Percentiles rank a stretch among this genome's conserved stretches.
These are phyloP conservation scores for Pseudorhombus dupliciocellatus DNA, from an alignment of 2,113 vertebrate species.

Conservation along the genomic window DNA sequence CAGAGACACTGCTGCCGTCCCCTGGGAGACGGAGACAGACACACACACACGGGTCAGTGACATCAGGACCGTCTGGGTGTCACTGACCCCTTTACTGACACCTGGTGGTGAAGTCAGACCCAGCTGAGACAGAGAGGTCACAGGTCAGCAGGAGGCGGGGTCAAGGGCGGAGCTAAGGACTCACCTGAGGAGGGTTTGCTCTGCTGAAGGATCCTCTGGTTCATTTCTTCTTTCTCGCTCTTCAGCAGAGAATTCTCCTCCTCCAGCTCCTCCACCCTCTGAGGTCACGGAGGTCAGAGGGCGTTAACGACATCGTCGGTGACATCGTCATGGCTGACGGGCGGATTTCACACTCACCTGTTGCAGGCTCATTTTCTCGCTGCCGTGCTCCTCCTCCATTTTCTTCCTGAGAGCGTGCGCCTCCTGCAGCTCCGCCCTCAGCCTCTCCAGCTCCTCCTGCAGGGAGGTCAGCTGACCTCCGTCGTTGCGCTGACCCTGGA, in stretches of 20 bases:
- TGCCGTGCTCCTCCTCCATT: slow-evolving; percentile 83
- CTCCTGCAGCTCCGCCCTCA: slow-evolving; percentile 82
- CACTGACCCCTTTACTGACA: not conserved
- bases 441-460: slow-evolving; percentile 84
- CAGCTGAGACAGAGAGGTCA: not conserved
- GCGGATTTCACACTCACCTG: slow-evolving; percentile 80
- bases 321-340: not conserved
- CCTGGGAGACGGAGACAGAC: slow-evolving; percentile 46
- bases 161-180: not conserved
- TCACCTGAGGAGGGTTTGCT: slow-evolving; percentile 81
- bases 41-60: not conserved
- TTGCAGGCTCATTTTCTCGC: slow-evolving; percentile 83
- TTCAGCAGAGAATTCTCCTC: slow-evolving; percentile 89
- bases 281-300: not conserved
- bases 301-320: not conserved
- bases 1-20: slow-evolving; percentile 60
- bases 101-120: not conserved
- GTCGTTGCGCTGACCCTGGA: slow-evolving; percentile 66
- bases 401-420: slow-evolving; percentile 77
- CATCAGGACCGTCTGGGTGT: too few species aligned
- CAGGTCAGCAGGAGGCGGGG: not conserved
- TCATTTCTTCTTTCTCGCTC: slow-evolving; percentile 91
- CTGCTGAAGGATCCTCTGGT: slow-evolving; percentile 81
- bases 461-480: slow-evolving; percentile 78
- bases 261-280: slow-evolving; percentile 91